phyloP scores from a whole-genome alignment of 2,113 vertebrate genomes.

The Oxyura jamaicensis region DNA sequence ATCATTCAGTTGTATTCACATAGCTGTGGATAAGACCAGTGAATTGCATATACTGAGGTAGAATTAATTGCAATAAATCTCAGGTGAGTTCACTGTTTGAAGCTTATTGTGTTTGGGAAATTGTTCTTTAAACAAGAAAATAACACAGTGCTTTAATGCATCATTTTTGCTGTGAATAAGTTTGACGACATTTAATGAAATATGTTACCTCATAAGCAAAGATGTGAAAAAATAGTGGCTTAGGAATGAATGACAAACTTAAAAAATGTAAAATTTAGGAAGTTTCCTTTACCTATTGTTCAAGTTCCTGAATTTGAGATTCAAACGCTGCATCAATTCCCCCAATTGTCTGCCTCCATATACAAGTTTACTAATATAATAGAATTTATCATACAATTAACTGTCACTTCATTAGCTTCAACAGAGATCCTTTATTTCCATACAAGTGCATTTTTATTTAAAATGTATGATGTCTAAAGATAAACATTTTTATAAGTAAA shows the following conservation, averaged over 20 bases:
- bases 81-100: not conserved
- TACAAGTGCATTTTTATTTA: not conserved
- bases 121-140: not conserved
- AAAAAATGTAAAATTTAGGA: not conserved
- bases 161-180: not conserved
- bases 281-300: slow-evolving; percentile 4
- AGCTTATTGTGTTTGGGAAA: not conserved
- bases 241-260: not conserved
- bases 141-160: not conserved
- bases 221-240: not conserved
- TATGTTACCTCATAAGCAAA: not conserved
- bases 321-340: not conserved
- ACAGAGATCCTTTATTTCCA: not conserved
- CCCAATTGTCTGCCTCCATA: not conserved
- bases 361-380: not conserved
- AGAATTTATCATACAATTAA: not conserved
- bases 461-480: not conserved
- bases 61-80: not conserved
- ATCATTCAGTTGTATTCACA: not conserved
- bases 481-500: not conserved
- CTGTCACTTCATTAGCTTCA: not conserved
- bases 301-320: not conserved
- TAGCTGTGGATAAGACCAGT: not conserved
- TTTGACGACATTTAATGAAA: not conserved
- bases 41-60: not conserved